A percentile compares a stretch with the other conserved stretches of the same genome.
Conservation (phyloP, 2,113 vertebrate genomes). For the Lepisosteus osseus region DNA sequence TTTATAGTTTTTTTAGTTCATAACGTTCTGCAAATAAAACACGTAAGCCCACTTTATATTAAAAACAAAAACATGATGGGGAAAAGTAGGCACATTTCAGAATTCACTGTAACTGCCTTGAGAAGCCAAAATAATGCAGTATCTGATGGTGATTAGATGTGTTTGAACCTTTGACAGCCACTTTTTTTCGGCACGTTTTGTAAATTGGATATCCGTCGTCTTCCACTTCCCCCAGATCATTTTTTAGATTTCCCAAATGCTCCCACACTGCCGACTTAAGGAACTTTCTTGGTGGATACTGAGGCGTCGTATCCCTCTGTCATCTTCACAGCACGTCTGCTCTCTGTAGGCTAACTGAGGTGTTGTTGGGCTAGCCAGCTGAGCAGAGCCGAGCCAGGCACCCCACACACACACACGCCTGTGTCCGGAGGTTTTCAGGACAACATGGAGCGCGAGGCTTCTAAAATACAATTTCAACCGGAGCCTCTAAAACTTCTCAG, state of each 20-base stretch:
- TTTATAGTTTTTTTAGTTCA: too few species aligned
- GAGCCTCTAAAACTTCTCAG: slow-evolving; percentile 16
- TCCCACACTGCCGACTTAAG: slow-evolving; percentile 31
- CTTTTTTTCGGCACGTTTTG: too few species aligned
- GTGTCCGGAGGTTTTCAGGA: neutral
- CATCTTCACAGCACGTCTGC: neutral
- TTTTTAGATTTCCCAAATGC: neutral
- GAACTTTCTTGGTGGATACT: neutral
- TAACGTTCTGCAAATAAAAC: too few species aligned
- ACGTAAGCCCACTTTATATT: too few species aligned
- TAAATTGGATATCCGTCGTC: too few species aligned
- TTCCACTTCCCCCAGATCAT: neutral
- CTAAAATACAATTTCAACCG: neutral
- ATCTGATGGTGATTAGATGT: slow-evolving; percentile 25
- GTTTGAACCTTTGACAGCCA: too few species aligned
- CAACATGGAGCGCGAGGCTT: too few species aligned
- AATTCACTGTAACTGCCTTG: slow-evolving; percentile 22
- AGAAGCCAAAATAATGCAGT: slow-evolving; percentile 8
- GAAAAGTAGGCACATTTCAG: slow-evolving; percentile 63
- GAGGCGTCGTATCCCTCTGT: neutral
- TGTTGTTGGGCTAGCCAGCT: too few species aligned
- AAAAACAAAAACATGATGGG: too few species aligned
- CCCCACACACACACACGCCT: slow-evolving; percentile 5
- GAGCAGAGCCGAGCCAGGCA: neutral
- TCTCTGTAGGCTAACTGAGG: too few species aligned